Evolutionary conservation across 37 sponge, comb jelly and placozoan genomes (phyloP), one percentile per base, ranked within the genome.

Genomic region (Crambe crambe): DNA sequence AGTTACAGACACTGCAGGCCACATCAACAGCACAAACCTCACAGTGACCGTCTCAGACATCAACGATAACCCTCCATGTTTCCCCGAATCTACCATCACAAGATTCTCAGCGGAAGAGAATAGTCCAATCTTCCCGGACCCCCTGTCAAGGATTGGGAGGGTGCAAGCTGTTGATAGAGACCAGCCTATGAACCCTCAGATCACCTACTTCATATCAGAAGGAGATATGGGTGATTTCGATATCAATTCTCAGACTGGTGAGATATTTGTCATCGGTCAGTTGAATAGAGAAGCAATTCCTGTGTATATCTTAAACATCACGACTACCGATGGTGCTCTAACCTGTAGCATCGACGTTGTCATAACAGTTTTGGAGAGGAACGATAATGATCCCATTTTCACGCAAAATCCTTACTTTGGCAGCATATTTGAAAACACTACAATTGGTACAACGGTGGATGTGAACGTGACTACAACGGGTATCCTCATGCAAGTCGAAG

Each of bases 301-400:
- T 26, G 17, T 3, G 0, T 86, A 70, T 58, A 42, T n/a, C 17
- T 36, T 86, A 12, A 86, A 36, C 1, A 51, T 86, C 15, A 79
- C 58, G 2, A 74, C 71, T 10, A 64, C 60, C 21, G 86, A 73
- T 70, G 73, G 68, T 12, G 22, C 36, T 31, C 47, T 70, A 35
- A 63, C 17, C 4, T 26, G 31, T 37, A 31, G 36, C 0, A 41
- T 60, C 47, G 30, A 26, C 34, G 30, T 86, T 22, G n/a, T 22
- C 3, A 65, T 79, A 15, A 65, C 31, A 32, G 37, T 86, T 20
- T 47, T 29, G n/a, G 26, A 63, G 26, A 23, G 35, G 20, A 86
- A 86, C 70, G 80, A 78, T 40, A 77, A 86, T 79, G 36, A 68
- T n/a, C 86, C 86, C 40, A 54, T 61, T 0, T 78, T 86, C 65